Evolutionary conservation across 2,797 vertebrate species (phyloP).

Genomic region (Chloroceryle amazona): DNA sequence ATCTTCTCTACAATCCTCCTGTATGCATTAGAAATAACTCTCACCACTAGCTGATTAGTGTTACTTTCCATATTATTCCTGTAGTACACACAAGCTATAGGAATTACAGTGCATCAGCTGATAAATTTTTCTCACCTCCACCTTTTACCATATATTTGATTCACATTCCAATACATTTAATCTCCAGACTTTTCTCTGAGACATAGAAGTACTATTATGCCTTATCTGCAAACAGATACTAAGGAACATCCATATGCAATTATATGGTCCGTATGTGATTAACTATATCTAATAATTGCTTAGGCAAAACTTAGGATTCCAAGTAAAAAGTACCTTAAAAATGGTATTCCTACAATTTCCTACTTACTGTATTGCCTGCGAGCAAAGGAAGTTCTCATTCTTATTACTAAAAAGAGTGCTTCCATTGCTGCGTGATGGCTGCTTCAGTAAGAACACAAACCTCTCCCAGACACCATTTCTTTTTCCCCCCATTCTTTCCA

Average conservation of each 20-base stretch:
- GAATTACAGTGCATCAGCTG: not conserved
- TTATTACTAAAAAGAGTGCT: not conserved
- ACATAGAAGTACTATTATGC: not conserved
- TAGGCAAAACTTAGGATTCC: not conserved
- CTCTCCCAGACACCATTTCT: not conserved
- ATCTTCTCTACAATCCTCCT: not conserved
- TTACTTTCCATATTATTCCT: not conserved
- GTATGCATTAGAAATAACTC: not conserved
- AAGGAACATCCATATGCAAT: not conserved
- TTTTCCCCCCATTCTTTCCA: not conserved
- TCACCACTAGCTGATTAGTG: rapidly evolving
- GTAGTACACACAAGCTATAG: not conserved
- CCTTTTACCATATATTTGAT: not conserved
- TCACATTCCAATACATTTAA: not conserved
- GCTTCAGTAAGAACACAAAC: not conserved
- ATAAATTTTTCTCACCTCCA: not conserved
- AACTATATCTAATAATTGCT: not conserved
- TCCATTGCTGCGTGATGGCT: not conserved
- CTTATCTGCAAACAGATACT: not conserved
- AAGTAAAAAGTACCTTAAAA: not conserved
- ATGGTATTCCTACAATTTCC: not conserved
- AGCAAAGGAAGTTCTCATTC: not conserved
- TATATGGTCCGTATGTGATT: not conserved
- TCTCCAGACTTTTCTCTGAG: not conserved
- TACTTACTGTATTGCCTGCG: not conserved